phyloP scores from a whole-genome alignment of 1,140 invertebrate genomes.

The Tribolium madens region DNA sequence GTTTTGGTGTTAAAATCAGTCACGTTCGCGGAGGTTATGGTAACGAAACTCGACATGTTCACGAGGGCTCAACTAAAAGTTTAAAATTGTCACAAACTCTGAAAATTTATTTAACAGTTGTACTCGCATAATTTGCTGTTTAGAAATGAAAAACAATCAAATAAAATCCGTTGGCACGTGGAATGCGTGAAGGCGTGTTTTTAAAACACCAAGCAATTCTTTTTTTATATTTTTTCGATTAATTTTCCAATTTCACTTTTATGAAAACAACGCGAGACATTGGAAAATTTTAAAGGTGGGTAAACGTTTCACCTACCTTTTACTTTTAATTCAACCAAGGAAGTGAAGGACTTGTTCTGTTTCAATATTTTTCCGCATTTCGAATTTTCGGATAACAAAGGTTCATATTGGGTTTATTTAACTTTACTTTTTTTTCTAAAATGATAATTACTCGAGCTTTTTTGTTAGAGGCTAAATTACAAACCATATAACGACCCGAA shows the following conservation, averaged over 20 bases:
- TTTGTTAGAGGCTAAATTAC: constrained; percentile 15
- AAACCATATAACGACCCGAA: not conserved
- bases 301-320: not conserved
- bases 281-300: not conserved
- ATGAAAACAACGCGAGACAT: not conserved
- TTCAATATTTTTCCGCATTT: too few species aligned
- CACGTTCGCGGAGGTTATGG: not conserved
- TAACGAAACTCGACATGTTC: not conserved
- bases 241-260: not conserved
- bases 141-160: too few species aligned
- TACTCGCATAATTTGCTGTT: too few species aligned
- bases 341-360: not conserved
- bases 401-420: not conserved
- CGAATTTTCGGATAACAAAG: not conserved
- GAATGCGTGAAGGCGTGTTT: not conserved
- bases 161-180: too few species aligned
- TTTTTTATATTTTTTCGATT: not conserved
- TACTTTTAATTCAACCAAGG: not conserved
- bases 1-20: not conserved
- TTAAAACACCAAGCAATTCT: not conserved
- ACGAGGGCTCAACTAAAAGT: not conserved
- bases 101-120: too few species aligned
- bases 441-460: constrained; percentile 12
- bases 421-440: not conserved
- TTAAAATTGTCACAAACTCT: not conserved